Conservation (phyloP, 2,888 invertebrate genomes). For the Megalurothrips usitatus region DNA sequence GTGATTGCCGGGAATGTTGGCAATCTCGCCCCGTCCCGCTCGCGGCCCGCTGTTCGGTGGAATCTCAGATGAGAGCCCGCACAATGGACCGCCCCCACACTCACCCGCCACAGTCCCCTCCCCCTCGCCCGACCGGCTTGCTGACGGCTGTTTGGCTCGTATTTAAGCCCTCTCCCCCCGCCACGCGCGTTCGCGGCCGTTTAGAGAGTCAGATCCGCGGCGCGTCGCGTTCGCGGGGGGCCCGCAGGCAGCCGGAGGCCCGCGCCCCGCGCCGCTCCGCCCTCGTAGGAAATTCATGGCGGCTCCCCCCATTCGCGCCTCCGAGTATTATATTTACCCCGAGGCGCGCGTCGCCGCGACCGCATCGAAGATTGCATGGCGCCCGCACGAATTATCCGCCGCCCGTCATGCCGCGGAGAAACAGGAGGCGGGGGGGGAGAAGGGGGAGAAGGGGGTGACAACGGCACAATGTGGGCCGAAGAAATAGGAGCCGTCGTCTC, state of each 20-base stretch:
- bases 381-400: not conserved
- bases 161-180: not conserved
- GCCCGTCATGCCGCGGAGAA: not conserved
- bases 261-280: too few relatives aligned
- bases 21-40: too few relatives aligned
- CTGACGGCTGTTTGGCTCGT: not conserved
- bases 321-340: not conserved
- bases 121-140: not conserved
- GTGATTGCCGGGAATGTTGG: not conserved
- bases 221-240: not conserved
- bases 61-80: too few relatives aligned
- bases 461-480: not conserved
- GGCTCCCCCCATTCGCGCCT: not conserved
- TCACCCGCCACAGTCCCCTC: not conserved
- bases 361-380: not conserved
- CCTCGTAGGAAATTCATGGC: conserved; percentile 15
- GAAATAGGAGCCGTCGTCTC: not conserved
- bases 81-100: not conserved
- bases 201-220: not conserved
- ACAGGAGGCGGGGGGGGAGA: not conserved
- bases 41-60: too few relatives aligned
- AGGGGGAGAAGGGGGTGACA: not conserved
- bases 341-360: not conserved
- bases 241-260: too few relatives aligned
- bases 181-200: not conserved